These are phyloP conservation scores for Oikopleura vanhoeffeni DNA, from an alignment of 23 tunicate genomes.

Conservation along the genomic window DNA sequence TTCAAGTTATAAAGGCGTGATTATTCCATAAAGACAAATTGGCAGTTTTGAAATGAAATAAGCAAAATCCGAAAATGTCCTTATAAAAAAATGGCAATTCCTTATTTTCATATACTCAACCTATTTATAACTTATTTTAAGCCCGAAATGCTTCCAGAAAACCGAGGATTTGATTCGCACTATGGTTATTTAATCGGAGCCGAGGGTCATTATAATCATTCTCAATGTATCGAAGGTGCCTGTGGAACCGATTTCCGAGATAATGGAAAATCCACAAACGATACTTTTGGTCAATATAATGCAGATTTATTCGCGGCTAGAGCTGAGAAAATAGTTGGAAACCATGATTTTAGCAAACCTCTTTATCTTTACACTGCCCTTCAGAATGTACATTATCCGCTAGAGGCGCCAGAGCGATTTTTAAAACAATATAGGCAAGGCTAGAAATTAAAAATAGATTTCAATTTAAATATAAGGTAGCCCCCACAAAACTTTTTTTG, in stretches of 20 bases:
- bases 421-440: too few relatives aligned
- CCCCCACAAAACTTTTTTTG: too few relatives aligned
- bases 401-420: constrained; percentile 20
- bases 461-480: too few relatives aligned
- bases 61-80: too few relatives aligned
- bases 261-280: background rate
- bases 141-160: background rate
- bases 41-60: too few relatives aligned
- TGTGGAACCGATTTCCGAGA: background rate
- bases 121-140: too few relatives aligned
- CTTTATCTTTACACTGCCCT: background rate
- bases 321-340: background rate
- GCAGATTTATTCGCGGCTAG: background rate
- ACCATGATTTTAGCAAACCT: background rate
- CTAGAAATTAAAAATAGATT: too few relatives aligned
- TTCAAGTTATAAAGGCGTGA: too few relatives aligned
- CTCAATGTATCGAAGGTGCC: background rate
- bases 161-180: background rate
- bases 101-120: too few relatives aligned
- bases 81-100: too few relatives aligned
- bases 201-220: background rate
- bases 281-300: background rate
- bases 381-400: background rate
- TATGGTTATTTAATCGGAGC: background rate
- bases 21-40: too few relatives aligned